Evolutionary conservation across 2,113 vertebrate species (phyloP).

Genomic region (Semnornis frantzii): DNA sequence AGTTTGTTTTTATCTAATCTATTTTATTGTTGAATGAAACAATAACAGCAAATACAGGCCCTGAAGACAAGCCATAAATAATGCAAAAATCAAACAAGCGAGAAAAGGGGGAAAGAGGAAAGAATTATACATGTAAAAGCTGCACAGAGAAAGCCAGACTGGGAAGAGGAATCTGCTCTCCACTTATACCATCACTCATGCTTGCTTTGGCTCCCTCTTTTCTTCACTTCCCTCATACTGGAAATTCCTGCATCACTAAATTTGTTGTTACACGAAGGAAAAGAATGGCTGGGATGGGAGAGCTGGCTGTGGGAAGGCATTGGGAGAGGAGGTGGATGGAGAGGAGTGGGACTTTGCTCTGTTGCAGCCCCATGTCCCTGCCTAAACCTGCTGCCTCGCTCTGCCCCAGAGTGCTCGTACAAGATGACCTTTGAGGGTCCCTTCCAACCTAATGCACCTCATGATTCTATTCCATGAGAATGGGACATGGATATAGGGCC

Average conservation of each 20-base stretch:
- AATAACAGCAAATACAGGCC: slow-evolving; percentile 65
- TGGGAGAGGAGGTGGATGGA: not conserved
- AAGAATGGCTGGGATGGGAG: not conserved
- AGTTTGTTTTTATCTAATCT: slow-evolving; percentile 64
- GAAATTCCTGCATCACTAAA: not conserved
- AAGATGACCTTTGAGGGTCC: too few relatives aligned
- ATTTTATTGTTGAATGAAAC: slow-evolving; percentile 68
- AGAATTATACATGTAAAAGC: slow-evolving; percentile 29
- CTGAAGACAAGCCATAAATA: slow-evolving; percentile 71
- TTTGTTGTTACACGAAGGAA: slow-evolving; percentile 9
- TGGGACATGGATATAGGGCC: fast-evolving
- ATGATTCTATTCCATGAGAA: not conserved
- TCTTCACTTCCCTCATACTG: not conserved
- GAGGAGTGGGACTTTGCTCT: not conserved
- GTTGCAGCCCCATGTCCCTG: fast-evolving
- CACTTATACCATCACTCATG: not conserved
- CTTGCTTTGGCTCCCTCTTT: not conserved
- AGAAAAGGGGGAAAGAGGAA: slow-evolving; percentile 9
- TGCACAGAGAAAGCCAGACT: not conserved
- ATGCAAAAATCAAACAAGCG: slow-evolving; percentile 65
- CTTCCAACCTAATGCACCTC: too few relatives aligned
- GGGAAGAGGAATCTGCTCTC: not conserved
- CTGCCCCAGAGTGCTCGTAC: fast-evolving
- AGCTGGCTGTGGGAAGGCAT: not conserved
- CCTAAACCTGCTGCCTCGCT: not conserved